Base-by-base conservation (phyloP, 2,888 invertebrate genomes). In the Globia sparganii region DNA sequence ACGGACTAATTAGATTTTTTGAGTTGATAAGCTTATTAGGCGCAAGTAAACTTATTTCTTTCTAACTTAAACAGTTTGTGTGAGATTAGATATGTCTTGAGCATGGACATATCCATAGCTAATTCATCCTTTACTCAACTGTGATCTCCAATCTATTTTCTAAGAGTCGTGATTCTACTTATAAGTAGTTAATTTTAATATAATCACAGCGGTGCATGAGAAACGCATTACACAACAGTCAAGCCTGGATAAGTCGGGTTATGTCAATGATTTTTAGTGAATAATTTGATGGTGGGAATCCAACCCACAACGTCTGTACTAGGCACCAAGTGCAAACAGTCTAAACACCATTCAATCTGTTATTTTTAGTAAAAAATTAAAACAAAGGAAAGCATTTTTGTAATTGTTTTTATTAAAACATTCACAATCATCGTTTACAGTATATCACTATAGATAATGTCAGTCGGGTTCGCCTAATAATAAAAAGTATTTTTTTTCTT, bases 401-500 rank as follows among this genome's bases (percentile, higher is more conserved):
- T 81, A 86, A 81, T 89, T 88, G 87, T 86, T 92, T 93, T 92
- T 93, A 94, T 92, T 92, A 92, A 93, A 94, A 92, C 93, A 91
- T 94, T 94, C 93, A 94, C 94, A 95, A 94, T 94, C 91, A 90
- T 88, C 82, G 87, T 88, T 88, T 88, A 85, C 89, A 89, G 75
- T 83, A 84, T 89, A 88, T 88, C 88, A 88, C 88, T 88, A 88
- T 91, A 93, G 84, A 90, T 91, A 92, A 91, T 91, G 89, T 95
- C 96, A 95, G 95, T 95, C 95, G 88, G 91, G 91, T 93, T 91
- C 88, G 86, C 90, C 88, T 93, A 91, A 89, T 90, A 91, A 90
- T 91, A 92, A 87, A 87, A 87, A 76, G 87, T 88, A 87, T 78
- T 86, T 86, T 86, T 86, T 78, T 73, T 77, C 28, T 49, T 81